Evolutionary conservation across 1,140 invertebrate species (phyloP).

Genomic region (Proctacanthus coquilletti): DNA sequence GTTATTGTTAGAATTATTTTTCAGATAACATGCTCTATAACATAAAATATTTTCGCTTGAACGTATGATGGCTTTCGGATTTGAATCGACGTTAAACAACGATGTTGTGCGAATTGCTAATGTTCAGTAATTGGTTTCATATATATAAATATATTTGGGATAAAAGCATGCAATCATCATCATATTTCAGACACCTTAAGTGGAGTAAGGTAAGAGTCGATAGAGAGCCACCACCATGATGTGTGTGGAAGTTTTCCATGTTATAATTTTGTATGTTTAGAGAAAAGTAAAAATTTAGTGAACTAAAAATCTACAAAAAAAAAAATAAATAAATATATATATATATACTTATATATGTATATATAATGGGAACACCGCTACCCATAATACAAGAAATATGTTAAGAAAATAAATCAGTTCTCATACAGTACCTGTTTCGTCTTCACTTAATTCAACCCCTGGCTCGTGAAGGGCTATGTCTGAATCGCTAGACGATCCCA

Average conservation of each 20-base stretch:
- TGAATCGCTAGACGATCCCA: conserved; percentile 45
- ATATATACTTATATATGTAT: not conserved
- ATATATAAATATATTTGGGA: no score
- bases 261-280: not conserved
- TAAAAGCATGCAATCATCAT: no score
- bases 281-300: not conserved
- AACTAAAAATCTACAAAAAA: not conserved
- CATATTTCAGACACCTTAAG: no score
- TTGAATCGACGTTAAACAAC: no score
- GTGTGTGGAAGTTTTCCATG: not conserved
- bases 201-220: no score
- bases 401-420: no score
- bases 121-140: no score
- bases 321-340: not conserved
- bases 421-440: conserved; percentile 11
- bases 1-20: not conserved
- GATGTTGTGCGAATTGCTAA: no score
- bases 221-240: no score
- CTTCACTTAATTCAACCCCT: conserved; percentile 28
- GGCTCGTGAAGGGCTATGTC: conserved; percentile 46
- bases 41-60: no score
- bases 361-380: conserved; percentile 1
- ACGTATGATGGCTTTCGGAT: no score
- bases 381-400: conserved; percentile 1
- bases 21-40: no score